These are phyloP conservation scores for Lethrus apterus DNA, from an alignment of 1,140 invertebrate genomes.

Conservation along the genomic window DNA sequence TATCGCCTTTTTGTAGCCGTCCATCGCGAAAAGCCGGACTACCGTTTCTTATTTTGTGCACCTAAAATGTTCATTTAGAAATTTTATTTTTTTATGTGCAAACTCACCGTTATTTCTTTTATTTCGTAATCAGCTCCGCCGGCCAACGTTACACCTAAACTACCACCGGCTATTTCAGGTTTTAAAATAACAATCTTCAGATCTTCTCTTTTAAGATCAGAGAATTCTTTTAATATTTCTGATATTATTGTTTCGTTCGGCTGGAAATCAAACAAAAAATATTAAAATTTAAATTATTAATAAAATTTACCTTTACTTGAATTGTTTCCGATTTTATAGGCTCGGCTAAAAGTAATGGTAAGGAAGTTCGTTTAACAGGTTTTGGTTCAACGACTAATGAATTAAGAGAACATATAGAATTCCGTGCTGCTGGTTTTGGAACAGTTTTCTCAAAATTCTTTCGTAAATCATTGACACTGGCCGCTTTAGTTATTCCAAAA, in stretches of 20 bases:
- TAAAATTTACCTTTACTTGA: no score
- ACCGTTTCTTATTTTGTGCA: conserved; percentile 77
- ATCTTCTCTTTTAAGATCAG: no score
- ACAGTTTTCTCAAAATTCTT: conserved; percentile 51
- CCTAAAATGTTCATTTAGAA: conserved; percentile 45
- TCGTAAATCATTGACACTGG: conserved; percentile 53
- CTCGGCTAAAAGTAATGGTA: no score
- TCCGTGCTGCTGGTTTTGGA: conserved; percentile 4
- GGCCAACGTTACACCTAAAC: conserved; percentile 78
- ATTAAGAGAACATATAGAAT: not conserved
- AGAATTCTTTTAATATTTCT: no score
- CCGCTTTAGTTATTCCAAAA: conserved; percentile 29
- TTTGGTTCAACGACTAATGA: not conserved
- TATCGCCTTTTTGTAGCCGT: conserved; percentile 75
- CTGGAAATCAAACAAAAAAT: no score
- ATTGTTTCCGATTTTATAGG: no score
- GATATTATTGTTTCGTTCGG: no score
- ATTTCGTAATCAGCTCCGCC: conserved; percentile 83
- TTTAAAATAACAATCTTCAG: conserved; percentile 4
- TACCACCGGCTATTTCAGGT: conserved; percentile 58
- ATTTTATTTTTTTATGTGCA: conserved; percentile 16
- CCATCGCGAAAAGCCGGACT: conserved; percentile 81
- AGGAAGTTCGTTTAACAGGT: conserved; percentile 2
- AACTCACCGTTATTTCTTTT: conserved; percentile 79
- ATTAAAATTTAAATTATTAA: no score